Percentiles rank a stretch among this genome's conserved stretches.
Evolutionary conservation across 2,113 vertebrate genomes (phyloP).

Genomic region (Seriola dumerili): DNA sequence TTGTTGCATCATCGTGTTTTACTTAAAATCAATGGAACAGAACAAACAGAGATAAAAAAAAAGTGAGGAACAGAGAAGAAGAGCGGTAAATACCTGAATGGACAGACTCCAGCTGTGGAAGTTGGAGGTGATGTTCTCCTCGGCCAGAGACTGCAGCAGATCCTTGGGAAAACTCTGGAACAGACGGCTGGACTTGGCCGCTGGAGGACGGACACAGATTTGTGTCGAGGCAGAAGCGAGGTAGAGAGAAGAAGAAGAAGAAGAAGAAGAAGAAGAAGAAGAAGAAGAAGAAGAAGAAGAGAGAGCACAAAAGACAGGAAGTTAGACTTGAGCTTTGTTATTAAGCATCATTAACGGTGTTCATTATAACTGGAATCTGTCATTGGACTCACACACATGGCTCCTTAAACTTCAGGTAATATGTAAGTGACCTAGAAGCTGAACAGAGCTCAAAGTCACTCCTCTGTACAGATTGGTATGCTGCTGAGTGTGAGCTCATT

Average conservation of each 20-base stretch:
- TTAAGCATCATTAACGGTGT: no score
- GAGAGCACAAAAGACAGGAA: background rate
- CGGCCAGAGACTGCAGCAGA: constrained; percentile 84
- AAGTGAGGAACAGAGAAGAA: background rate
- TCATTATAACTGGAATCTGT: no score
- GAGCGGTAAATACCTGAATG: constrained; percentile 84
- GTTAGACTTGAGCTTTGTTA: no score
- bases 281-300: background rate
- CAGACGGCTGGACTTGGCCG: constrained; percentile 84
- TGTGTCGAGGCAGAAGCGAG: background rate
- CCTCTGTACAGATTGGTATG: no score
- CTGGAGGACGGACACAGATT: constrained; percentile 73
- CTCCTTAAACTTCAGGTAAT: no score
- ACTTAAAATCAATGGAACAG: no score
- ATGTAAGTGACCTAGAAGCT: no score
- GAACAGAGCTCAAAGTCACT: no score
- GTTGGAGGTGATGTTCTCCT: constrained; percentile 91
- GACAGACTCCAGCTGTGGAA: constrained; percentile 95
- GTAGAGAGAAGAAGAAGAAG: no score
- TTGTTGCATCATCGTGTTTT: no score
- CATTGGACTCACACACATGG: no score
- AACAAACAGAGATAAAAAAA: background rate
- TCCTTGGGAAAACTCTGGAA: constrained; percentile 89
- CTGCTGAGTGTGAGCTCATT: no score
- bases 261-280: background rate